These are phyloP conservation scores for Masticophis lateralis DNA, from an alignment of 2,797 vertebrate genomes.

Conservation along the genomic window DNA sequence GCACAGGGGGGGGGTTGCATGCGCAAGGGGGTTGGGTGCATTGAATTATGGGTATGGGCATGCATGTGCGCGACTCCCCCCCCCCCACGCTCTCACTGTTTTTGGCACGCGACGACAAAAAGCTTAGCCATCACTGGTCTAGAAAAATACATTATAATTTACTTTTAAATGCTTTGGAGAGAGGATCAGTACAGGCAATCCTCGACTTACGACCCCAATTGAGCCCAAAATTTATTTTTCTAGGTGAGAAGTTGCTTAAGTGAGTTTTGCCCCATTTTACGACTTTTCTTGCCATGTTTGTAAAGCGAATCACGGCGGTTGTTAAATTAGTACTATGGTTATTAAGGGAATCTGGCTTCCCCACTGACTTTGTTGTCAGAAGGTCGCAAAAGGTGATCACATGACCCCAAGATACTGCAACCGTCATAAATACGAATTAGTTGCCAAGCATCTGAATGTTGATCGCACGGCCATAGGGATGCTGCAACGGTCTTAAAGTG, in stretches of 20 bases:
- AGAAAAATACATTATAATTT: background rate
- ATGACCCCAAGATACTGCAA: background rate
- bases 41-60: too few species aligned
- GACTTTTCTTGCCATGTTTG: background rate
- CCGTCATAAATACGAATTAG: background rate
- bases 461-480: rapidly evolving
- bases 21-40: too few species aligned
- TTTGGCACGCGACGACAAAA: too few species aligned
- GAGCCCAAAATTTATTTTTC: background rate
- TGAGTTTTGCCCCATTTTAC: background rate
- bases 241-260: background rate
- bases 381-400: background rate
- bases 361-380: background rate
- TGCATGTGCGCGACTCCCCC: too few species aligned
- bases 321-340: background rate
- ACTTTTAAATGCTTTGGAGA: background rate
- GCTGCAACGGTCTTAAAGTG: background rate
- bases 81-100: too few species aligned
- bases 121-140: background rate
- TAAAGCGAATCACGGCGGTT: background rate
- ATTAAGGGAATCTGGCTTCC: background rate
- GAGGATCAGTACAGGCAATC: background rate
- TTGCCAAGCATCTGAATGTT: too few species aligned
- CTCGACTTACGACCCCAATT: background rate
- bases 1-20: too few species aligned